A percentile compares a stretch with the other conserved stretches of the same genome.
These are phyloP conservation scores for Mormyrus iriodes DNA, from an alignment of 2,113 vertebrate species.

Conservation along the genomic window DNA sequence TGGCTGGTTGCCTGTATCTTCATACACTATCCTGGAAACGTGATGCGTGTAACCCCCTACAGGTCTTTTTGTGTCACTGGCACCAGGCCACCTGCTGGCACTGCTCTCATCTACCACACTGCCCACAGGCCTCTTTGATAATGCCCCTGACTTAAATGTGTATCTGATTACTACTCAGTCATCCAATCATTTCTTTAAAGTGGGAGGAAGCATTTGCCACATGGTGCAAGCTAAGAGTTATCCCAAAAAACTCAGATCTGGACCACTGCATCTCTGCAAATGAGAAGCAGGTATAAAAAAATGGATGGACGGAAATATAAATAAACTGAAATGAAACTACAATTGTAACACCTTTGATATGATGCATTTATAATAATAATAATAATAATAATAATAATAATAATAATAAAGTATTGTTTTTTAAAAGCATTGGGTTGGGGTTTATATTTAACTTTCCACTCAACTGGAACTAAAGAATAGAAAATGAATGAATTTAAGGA, in stretches of 20 bases:
- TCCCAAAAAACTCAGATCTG: neutral
- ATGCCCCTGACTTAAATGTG: slow-evolving; percentile 97
- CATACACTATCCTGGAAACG: neutral
- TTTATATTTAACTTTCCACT: too few species aligned
- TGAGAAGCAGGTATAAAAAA: neutral
- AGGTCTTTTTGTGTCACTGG: neutral
- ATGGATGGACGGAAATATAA: neutral
- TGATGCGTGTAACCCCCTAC: neutral
- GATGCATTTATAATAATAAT: neutral
- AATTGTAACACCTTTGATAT: neutral
- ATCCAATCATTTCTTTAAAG: slow-evolving; percentile 98
- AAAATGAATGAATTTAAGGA: too few species aligned
- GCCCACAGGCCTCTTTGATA: slow-evolving; percentile 84
- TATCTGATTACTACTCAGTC: slow-evolving; percentile 99
- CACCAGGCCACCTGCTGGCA: neutral
- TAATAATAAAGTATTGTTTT: too few species aligned
- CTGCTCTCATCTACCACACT: neutral
- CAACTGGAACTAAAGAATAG: too few species aligned
- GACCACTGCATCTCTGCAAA: neutral
- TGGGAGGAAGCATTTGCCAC: slow-evolving; percentile 95
- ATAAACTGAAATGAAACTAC: neutral
- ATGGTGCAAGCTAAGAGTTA: slow-evolving; percentile 24
- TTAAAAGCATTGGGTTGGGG: too few species aligned
- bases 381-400: neutral
- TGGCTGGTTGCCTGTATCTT: neutral